A percentile compares a stretch with the other conserved stretches of the same genome.
Evolutionary conservation across 2,797 vertebrate genomes (phyloP).

Genomic region (Crocidura indochinensis): DNA sequence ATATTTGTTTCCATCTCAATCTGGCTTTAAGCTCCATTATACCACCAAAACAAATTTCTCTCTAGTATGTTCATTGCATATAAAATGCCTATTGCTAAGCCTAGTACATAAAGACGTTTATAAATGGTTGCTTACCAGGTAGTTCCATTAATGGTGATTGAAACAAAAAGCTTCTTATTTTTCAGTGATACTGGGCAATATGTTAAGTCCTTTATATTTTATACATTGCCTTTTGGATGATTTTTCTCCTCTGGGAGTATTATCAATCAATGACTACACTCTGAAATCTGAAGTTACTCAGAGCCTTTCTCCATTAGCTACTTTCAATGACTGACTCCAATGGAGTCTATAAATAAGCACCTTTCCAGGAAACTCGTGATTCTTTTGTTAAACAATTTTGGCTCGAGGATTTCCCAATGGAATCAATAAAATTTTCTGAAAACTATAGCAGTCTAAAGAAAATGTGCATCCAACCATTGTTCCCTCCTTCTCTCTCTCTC

Average conservation of each 20-base stretch:
- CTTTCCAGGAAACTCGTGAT: neutral
- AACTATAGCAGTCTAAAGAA: neutral
- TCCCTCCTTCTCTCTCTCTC: neutral
- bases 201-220: no score
- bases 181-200: no score
- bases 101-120: neutral
- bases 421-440: conserved; percentile 22
- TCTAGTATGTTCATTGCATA: neutral
- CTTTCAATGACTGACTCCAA: neutral
- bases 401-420: neutral
- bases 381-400: conserved; percentile 27
- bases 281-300: neutral
- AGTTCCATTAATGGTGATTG: no score
- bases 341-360: neutral
- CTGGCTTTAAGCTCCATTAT: conserved; percentile 48
- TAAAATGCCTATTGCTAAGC: neutral
- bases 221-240: neutral
- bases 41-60: neutral
- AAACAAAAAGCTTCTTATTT: no score
- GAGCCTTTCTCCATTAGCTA: conserved; percentile 26
- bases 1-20: neutral
- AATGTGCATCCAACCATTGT: neutral
- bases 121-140: no score
- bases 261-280: neutral
- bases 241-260: neutral